These are phyloP conservation scores for Trichacis sp. DNA, from an alignment of 2,888 invertebrate species.

Conservation along the genomic window DNA sequence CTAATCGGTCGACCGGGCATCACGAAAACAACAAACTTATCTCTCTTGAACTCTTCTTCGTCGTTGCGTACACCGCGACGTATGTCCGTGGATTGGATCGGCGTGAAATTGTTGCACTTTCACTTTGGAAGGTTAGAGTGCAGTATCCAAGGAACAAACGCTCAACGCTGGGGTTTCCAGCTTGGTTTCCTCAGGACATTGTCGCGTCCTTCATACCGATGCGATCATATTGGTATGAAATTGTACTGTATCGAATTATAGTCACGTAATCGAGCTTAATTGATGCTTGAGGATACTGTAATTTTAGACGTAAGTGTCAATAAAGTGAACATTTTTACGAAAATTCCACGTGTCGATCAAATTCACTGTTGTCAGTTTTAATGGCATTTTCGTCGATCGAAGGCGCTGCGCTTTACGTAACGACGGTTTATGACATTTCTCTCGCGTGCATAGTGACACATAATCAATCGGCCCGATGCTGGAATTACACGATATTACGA, in stretches of 20 bases:
- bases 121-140: conserved; percentile 44
- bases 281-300: conserved; percentile 24
- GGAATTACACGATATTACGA: conserved; percentile 45
- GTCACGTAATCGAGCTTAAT: conserved; percentile 27
- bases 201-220: conserved; percentile 18
- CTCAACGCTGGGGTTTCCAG: conserved; percentile 32
- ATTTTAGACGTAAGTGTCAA: conserved; percentile 34
- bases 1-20: too few relatives aligned
- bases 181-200: conserved; percentile 11
- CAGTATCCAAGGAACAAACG: conserved; percentile 33
- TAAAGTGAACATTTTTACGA: conserved; percentile 28
- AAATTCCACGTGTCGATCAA: neutral
- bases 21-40: neutral
- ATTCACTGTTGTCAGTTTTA: neutral
- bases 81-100: conserved; percentile 16
- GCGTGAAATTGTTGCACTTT: conserved; percentile 33
- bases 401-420: neutral
- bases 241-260: conserved; percentile 30
- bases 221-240: conserved; percentile 7
- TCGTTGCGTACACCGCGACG: conserved; percentile 29
- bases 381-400: neutral
- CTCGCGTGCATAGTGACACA: conserved; percentile 15
- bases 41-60: conserved; percentile 15
- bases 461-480: conserved; percentile 20
- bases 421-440: conserved; percentile 10